Evolutionary conservation across 2,797 vertebrate species (phyloP).

Genomic region (Peromyscus attwateri): DNA sequence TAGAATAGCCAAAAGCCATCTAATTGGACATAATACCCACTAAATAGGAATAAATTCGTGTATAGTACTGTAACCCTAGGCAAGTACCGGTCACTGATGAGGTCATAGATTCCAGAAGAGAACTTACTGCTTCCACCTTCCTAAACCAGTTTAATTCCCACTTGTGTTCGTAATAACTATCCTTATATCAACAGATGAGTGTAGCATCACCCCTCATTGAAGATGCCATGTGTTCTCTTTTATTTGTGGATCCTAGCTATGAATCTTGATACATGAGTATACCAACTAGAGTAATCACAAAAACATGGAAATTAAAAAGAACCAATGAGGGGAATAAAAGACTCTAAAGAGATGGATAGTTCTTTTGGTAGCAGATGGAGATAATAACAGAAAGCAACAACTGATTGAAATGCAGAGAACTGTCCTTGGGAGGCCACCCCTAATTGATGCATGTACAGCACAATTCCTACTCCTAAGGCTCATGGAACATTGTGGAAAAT

Average conservation of each 20-base stretch:
- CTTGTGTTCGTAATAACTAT: neutral
- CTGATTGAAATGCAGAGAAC: neutral
- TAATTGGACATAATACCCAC: neutral
- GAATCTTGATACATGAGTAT: too few relatives aligned
- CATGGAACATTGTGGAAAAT: neutral
- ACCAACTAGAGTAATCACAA: too few relatives aligned
- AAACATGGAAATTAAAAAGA: too few relatives aligned
- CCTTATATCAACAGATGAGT: neutral
- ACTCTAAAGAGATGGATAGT: neutral
- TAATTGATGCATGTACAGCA: neutral
- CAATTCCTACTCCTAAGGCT: neutral
- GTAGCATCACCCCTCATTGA: neutral
- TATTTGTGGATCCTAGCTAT: too few relatives aligned
- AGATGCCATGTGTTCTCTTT: too few relatives aligned
- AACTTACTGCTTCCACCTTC: neutral
- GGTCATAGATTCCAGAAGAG: neutral
- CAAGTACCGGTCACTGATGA: neutral
- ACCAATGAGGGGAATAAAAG: too few relatives aligned
- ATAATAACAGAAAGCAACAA: neutral
- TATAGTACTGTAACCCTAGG: neutral
- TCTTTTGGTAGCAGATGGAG: neutral
- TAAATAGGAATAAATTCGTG: neutral
- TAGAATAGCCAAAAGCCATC: neutral
- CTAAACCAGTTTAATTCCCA: neutral
- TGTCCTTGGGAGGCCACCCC: too few relatives aligned